A percentile compares a stretch with the other conserved stretches of the same genome.
Evolutionary conservation across 1,140 invertebrate genomes (phyloP).

Genomic region (Sitodiplosis mosellana): DNA sequence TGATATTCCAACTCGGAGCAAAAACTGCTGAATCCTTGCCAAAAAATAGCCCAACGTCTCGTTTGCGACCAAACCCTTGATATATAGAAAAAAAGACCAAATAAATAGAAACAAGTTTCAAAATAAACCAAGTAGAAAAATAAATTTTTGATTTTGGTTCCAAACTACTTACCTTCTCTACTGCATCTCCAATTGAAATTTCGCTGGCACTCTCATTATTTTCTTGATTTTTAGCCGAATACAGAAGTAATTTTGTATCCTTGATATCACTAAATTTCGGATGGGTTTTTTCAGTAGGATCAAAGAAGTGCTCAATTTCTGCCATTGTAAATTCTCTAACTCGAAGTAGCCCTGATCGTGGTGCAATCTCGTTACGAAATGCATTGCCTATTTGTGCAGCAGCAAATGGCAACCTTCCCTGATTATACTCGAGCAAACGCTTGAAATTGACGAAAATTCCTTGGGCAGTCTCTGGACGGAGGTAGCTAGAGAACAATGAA

Average conservation of each 20-base stretch:
- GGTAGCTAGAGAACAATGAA: slow-evolving; percentile 34
- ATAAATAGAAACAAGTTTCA: not conserved
- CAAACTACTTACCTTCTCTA: slow-evolving; percentile 29
- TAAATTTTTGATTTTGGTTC: not conserved
- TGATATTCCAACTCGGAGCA: slow-evolving; percentile 78
- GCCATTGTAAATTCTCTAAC: slow-evolving; percentile 99
- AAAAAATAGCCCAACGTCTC: slow-evolving; percentile 97
- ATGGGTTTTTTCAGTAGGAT: slow-evolving; percentile 74
- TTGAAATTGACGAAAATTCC: slow-evolving; percentile 99
- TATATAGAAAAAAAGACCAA: slow-evolving; percentile 7
- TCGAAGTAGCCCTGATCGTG: slow-evolving; percentile 88
- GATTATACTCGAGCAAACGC: slow-evolving; percentile 89
- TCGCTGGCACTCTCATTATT: slow-evolving; percentile 60
- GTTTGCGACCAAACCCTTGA: slow-evolving; percentile 78
- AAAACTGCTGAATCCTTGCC: slow-evolving; percentile 81
- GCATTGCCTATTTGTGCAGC: slow-evolving; percentile 81
- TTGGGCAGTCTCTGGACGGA: slow-evolving; percentile 96
- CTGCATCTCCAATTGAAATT: slow-evolving; percentile 58
- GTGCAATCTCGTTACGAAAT: slow-evolving; percentile 99
- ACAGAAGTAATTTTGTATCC: slow-evolving; percentile 58
- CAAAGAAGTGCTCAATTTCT: slow-evolving; percentile 99
- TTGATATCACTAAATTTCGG: slow-evolving; percentile 71
- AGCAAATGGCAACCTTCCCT: slow-evolving; percentile 91
- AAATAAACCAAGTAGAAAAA: not conserved
- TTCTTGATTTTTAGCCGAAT: slow-evolving; percentile 95